Percentiles rank a stretch among this genome's conserved stretches.
Conservation (phyloP, 2,797 vertebrate genomes). For the Bovichtus diacanthus region DNA sequence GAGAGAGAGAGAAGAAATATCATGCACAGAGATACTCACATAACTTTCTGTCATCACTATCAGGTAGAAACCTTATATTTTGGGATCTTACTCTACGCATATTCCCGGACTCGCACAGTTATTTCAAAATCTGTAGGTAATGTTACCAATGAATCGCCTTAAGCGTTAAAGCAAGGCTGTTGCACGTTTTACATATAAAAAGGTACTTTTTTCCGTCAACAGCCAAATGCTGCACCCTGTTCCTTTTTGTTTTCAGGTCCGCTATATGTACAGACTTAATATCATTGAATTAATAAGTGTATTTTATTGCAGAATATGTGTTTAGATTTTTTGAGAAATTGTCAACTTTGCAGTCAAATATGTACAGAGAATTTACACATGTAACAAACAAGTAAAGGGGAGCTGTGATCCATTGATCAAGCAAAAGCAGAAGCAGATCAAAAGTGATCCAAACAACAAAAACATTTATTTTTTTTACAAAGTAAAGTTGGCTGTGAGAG, state of each 20-base stretch:
- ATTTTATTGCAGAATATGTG: not conserved
- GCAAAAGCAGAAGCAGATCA: not conserved
- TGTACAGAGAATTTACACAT: not conserved
- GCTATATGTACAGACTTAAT: not conserved
- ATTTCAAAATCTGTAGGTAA: not conserved
- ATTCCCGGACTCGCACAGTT: not conserved
- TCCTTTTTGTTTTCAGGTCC: not conserved
- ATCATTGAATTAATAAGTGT: not conserved
- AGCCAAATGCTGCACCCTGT: not conserved
- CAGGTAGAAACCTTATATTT: slow-evolving; percentile 6
- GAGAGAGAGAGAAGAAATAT: slow-evolving; percentile 25
- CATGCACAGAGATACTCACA: slow-evolving; percentile 10
- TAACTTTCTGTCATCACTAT: slow-evolving; percentile 27
- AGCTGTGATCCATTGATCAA: not conserved
- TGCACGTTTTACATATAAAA: not conserved
- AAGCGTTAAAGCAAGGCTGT: not conserved
- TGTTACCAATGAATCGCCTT: not conserved
- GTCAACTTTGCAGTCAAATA: not conserved
- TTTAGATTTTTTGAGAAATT: not conserved
- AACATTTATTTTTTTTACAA: not conserved
- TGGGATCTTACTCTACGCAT: not conserved
- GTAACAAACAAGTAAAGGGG: not conserved
- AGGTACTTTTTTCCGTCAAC: slow-evolving; percentile 1
- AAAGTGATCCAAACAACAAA: not conserved
- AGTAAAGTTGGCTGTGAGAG: not conserved